Evolutionary conservation across 2,113 vertebrate species (phyloP).

Genomic region (Crotalus helleri): DNA sequence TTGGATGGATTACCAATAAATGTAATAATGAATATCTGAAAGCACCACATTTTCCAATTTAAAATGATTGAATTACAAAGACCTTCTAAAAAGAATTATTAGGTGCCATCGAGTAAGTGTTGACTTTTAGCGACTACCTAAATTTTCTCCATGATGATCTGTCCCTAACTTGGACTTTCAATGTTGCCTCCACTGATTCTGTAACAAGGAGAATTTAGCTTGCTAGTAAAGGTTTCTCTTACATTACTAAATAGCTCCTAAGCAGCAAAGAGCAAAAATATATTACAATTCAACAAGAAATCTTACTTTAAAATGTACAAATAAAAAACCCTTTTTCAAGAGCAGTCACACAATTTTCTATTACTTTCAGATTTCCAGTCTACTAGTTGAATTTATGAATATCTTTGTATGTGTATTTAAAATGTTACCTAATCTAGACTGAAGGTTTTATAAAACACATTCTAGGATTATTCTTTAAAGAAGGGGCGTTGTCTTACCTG

Average conservation of each 20-base stretch:
- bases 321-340: neutral
- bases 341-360: neutral
- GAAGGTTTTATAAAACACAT: neutral
- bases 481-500: no score
- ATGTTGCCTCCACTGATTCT: neutral
- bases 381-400: neutral
- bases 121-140: neutral
- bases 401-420: neutral
- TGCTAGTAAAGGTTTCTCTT: neutral
- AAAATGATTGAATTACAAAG: neutral
- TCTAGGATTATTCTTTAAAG: neutral
- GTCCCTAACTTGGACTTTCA: neutral
- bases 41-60: constrained; percentile 34
- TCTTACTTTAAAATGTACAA: neutral
- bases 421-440: neutral
- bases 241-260: neutral
- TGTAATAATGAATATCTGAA: constrained; percentile 31
- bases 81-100: neutral
- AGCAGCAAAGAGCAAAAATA: neutral
- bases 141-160: neutral
- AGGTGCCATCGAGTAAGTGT: neutral
- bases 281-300: neutral
- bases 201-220: neutral
- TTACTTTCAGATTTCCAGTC: neutral
- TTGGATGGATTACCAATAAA: neutral